Conservation (phyloP, 1,140 invertebrate genomes). For the Listronotus bonariensis region DNA sequence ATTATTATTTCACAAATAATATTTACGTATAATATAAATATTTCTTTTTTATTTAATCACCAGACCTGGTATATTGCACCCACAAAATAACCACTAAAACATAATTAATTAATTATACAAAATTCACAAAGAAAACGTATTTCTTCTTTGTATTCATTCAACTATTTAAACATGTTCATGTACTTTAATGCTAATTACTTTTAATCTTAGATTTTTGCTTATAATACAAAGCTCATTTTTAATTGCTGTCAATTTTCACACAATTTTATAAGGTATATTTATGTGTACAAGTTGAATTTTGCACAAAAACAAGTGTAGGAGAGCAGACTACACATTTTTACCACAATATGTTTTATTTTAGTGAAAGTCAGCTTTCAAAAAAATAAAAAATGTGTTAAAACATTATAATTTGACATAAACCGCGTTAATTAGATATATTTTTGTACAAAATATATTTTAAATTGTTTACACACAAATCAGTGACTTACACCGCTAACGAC, state of each 20-base stretch:
- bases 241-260: conserved; percentile 25
- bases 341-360: too few relatives aligned
- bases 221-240: conserved; percentile 23
- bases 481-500: too few relatives aligned
- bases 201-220: conserved; percentile 6
- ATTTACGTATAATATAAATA: too few relatives aligned
- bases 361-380: too few relatives aligned
- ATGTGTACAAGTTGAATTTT: neutral
- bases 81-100: neutral
- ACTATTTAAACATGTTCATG: conserved; percentile 16
- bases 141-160: conserved; percentile 24
- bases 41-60: too few relatives aligned
- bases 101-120: conserved; percentile 8
- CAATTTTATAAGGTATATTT: conserved; percentile 4
- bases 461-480: too few relatives aligned
- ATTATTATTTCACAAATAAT: too few relatives aligned
- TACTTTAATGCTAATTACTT: conserved; percentile 7
- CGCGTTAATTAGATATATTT: too few relatives aligned
- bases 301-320: neutral
- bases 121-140: conserved; percentile 1
- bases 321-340: too few relatives aligned
- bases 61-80: neutral
- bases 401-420: too few relatives aligned
- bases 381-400: too few relatives aligned
- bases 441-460: too few relatives aligned